phyloP scores from a whole-genome alignment of 2,797 vertebrate species.

The Gambelia wislizenii region DNA sequence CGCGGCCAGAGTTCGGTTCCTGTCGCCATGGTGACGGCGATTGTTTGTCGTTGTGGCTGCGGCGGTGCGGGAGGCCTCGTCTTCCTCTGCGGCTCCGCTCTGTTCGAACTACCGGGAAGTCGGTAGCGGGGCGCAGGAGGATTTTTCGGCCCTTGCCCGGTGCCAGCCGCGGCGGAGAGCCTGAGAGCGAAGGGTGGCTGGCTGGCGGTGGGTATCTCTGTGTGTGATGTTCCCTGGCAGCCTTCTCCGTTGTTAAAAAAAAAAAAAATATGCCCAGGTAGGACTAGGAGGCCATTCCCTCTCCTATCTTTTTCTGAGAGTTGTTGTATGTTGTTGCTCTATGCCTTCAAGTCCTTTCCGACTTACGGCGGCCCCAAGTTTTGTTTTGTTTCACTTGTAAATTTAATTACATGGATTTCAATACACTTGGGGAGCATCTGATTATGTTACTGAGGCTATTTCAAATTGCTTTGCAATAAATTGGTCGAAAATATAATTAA shows the following conservation, averaged over 20 bases:
- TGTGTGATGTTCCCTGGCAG: not conserved
- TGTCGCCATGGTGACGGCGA: not conserved
- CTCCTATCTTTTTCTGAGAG: no score
- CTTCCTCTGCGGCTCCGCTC: not conserved
- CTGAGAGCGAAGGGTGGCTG: not conserved
- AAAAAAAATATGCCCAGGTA: not conserved
- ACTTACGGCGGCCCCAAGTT: no score
- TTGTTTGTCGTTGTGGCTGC: not conserved
- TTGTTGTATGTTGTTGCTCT: no score
- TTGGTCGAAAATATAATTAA: not conserved
- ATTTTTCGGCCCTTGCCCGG: no score
- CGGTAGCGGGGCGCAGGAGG: not conserved
- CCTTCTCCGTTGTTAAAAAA: no score
- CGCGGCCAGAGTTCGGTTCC: no score
- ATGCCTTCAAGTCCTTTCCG: no score
- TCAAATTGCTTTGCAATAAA: no score
- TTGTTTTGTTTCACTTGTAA: not conserved
- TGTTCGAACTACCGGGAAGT: slow-evolving; percentile 4
- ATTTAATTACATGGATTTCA: not conserved
- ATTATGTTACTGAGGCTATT: not conserved
- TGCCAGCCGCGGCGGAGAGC: not conserved
- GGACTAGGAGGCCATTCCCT: not conserved
- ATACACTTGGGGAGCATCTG: not conserved
- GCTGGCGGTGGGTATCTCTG: not conserved
- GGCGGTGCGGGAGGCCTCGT: not conserved